A percentile compares a stretch with the other conserved stretches of the same genome.
phyloP scores from a whole-genome alignment of 2,888 invertebrate species.

The Thera britannica region DNA sequence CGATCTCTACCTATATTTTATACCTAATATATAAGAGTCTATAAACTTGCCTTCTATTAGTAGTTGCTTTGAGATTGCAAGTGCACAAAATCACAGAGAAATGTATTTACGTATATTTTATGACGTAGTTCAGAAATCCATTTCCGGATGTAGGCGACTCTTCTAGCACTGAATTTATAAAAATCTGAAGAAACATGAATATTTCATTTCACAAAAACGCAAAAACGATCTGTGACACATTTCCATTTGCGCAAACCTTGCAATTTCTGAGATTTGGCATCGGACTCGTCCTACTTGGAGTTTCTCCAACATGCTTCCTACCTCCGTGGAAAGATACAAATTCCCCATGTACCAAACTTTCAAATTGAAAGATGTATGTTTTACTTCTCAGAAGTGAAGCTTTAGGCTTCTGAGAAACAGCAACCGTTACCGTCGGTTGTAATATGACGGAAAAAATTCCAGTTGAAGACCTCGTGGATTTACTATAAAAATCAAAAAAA shows the following conservation, averaged over 20 bases:
- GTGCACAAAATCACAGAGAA: no score
- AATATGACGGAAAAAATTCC: background rate
- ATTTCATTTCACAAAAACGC: conserved; percentile 1
- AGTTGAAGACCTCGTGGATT: no score
- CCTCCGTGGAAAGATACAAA: conserved; percentile 44
- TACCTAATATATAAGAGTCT: no score
- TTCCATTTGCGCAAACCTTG: conserved; percentile 35
- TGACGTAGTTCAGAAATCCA: no score
- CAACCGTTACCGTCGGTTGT: background rate
- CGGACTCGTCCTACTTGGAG: conserved; percentile 44
- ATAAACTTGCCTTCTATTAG: no score
- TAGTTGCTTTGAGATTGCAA: no score
- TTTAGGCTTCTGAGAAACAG: background rate
- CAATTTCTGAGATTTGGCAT: conserved; percentile 39
- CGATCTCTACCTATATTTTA: no score
- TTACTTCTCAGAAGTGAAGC: conserved; percentile 8
- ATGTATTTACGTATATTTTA: no score
- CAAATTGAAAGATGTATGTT: conserved; percentile 52
- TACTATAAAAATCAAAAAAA: no score
- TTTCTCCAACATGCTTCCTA: conserved; percentile 42
- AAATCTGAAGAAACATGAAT: background rate
- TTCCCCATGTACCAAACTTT: conserved; percentile 45
- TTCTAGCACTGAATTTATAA: background rate
- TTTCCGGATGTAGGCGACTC: no score
- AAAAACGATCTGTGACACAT: conserved; percentile 29